Base-by-base conservation (phyloP, 1,140 invertebrate genomes). In the Anthonomus grandis region DNA sequence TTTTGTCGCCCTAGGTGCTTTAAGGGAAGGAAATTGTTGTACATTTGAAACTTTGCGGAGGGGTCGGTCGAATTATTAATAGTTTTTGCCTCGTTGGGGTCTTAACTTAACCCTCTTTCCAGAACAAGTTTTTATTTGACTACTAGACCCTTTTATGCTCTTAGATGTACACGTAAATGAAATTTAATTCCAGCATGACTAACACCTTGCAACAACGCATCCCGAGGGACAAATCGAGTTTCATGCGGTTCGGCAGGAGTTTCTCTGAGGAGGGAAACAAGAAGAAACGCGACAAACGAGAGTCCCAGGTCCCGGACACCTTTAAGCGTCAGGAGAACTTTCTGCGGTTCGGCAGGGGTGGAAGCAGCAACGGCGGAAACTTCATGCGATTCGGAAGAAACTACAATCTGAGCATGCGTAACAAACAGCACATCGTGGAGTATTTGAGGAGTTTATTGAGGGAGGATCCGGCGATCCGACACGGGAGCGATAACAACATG, bases 371-470 rank as follows among this genome's bases (percentile, higher is more conserved):
- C 31, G 57, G 55, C 31, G 57, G 53, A 36, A 60, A 63, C 31
- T 63, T 57, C 38, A 49, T 63, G 50, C 44, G 62, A 13, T 63
- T 63, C 24, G 62, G 62, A 18, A 24, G 58, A 21, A 55, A 44
- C 23, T 21, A 38, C 25, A 12, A 2, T 22, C 19, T 23, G 22
- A n/a, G n/a, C n/a, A n/a, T n/a, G n/a, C n/a, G n/a, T n/a, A n/a
- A n/a, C n/a, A n/a, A n/a, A n/a, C n/a, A n/a, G n/a, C n/a, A n/a
- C n/a, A n/a, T n/a, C n/a, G n/a, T n/a, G n/a, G n/a, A n/a, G n/a
- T n/a, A n/a, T n/a, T n/a, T n/a, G n/a, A n/a, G n/a, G n/a, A n/a
- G n/a, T n/a, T n/a, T n/a, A n/a, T n/a, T n/a, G n/a, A n/a, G n/a
- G n/a, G n/a, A n/a, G n/a, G n/a, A n/a, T n/a, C n/a, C n/a, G n/a